phyloP scores from a whole-genome alignment of 2,113 vertebrate species.

The Entomyzon cyanotis region DNA sequence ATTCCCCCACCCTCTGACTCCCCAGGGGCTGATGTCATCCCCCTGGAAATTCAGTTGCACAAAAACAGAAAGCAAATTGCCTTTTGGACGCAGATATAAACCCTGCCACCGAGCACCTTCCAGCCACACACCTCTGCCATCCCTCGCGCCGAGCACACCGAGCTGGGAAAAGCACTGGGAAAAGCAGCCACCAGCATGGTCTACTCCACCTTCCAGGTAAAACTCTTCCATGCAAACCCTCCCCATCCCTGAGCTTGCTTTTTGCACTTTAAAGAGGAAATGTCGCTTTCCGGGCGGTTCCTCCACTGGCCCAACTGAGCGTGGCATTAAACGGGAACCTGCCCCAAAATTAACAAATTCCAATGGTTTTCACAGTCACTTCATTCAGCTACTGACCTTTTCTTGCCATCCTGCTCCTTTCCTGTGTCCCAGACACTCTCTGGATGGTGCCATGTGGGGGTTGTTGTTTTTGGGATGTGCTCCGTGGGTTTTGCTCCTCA shows the following conservation, averaged over 20 bases:
- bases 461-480: not conserved
- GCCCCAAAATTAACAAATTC: not conserved
- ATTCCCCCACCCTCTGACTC: conserved; percentile 44
- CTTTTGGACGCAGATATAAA: conserved; percentile 60
- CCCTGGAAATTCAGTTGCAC: conserved; percentile 38
- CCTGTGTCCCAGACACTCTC: rapidly evolving
- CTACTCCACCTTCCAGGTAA: conserved; percentile 62
- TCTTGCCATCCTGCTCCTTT: not conserved
- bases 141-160: not conserved
- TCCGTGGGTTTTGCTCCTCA: not conserved
- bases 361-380: not conserved
- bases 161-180: not conserved
- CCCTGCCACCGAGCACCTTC: conserved; percentile 32
- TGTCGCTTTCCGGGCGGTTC: rapidly evolving
- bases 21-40: conserved; percentile 61
- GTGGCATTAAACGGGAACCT: not conserved
- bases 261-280: not conserved
- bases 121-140: conserved; percentile 31
- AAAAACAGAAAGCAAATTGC: conserved; percentile 51
- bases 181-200: conserved; percentile 47
- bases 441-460: rapidly evolving
- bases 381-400: not conserved
- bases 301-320: not conserved
- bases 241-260: not conserved
- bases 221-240: not conserved